Percentiles rank a stretch among this genome's conserved stretches.
phyloP scores from a whole-genome alignment of 2,888 invertebrate genomes.

The Carcina quercana region DNA sequence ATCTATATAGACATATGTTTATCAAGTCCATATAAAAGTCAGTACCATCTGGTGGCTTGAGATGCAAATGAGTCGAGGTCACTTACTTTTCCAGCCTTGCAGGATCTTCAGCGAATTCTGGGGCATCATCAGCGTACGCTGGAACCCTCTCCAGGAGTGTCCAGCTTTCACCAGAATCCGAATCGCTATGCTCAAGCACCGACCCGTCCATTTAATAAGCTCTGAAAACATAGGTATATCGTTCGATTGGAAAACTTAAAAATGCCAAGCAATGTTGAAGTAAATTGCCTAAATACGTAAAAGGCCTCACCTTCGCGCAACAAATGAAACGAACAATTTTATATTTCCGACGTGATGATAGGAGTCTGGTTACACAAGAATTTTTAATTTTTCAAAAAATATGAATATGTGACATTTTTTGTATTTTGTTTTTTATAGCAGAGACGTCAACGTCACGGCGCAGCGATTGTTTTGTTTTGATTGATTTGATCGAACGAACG shows the following conservation, averaged over 20 bases:
- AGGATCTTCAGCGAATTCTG: constrained; percentile 30
- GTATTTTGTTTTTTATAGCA: constrained; percentile 35
- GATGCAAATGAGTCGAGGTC: no score
- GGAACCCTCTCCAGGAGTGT: constrained; percentile 52
- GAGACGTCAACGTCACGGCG: constrained; percentile 11
- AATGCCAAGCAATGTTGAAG: background rate
- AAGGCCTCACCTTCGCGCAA: constrained; percentile 27
- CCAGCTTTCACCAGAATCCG: constrained; percentile 72
- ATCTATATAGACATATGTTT: no score
- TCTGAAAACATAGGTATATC: constrained; percentile 15
- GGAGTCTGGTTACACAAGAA: constrained; percentile 36
- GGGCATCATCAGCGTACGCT: constrained; percentile 35
- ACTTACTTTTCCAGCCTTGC: constrained; percentile 31
- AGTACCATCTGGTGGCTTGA: no score
- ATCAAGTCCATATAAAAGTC: no score
- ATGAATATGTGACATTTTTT: constrained; percentile 32
- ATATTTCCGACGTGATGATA: constrained; percentile 21
- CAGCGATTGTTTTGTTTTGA: constrained; percentile 20
- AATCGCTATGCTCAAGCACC: constrained; percentile 56
- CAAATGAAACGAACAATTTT: constrained; percentile 25
- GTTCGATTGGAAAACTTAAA: background rate
- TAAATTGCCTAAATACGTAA: constrained; percentile 15
- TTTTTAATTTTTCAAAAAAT: constrained; percentile 32
- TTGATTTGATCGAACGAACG: constrained; percentile 4
- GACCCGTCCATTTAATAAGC: constrained; percentile 50